Base-by-base conservation (phyloP, 2,113 vertebrate species). In the Acanthochromis polyacanthus region DNA sequence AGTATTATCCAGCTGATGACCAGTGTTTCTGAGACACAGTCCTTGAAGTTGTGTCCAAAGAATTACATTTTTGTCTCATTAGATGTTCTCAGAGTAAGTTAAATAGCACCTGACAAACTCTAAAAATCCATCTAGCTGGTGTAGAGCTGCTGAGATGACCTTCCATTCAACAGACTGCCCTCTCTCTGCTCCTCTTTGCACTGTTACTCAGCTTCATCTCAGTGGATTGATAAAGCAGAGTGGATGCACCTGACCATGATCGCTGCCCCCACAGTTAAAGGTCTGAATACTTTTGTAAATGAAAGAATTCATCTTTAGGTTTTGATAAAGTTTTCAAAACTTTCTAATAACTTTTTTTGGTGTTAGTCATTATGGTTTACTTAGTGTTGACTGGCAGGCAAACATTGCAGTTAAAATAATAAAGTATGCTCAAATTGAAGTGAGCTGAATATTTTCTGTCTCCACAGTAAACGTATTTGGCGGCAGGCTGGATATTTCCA, bases 401-500 rank as follows among this genome's bases (percentile, higher is more conserved):
- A 38, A 38, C 45, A 48, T 16, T 11, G 36, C 28, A 55, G 14
- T 56, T 14, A n/a, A 14, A 48, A 23, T 12, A 52, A 10, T 15
- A 38, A 20, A 20, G 4, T 62, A 1, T 46, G 17, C 16, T 5
- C 12, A 55, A 40, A 45, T 15, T 48, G 52, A 57, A 23, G 52
- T 12, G 1, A 1, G 48, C 50, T 69, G 36, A 69, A 46, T 30
- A 57, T 20, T 69, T 45, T 56, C 38, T 69, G 66, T 53, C 52
- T 60, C 51, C 16, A 46, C 52, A 15, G 52, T 55, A 55, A 45
- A 60, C 22, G 22, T 56, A 15, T 68, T 71, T 75, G 32, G 58
- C n/a, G n/a, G 60, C 55, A 57, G 56, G 46, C 50, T 10, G 22
- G 25, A 50, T 61, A 58, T 71, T 64, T 55, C 17, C 36, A 67